These are phyloP conservation scores for Calycopis cecrops DNA, from an alignment of 1,140 invertebrate species.

Conservation along the genomic window DNA sequence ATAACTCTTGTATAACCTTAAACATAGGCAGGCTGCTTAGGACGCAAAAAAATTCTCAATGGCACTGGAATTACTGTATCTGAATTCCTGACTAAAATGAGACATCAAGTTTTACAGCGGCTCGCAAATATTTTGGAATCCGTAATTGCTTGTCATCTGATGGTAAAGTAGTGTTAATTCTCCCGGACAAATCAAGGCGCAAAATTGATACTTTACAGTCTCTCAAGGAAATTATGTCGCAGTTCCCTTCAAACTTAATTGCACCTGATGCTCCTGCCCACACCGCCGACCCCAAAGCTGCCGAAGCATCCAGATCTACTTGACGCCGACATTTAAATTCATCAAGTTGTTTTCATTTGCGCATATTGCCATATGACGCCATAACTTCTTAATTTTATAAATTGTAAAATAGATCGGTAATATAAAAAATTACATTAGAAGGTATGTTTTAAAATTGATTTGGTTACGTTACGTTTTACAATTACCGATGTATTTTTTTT, in stretches of 20 bases:
- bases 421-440: too few relatives aligned
- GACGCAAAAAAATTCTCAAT: not conserved
- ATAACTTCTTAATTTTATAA: too few relatives aligned
- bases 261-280: not conserved
- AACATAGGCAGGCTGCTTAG: not conserved
- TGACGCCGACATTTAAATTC: not conserved
- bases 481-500: too few relatives aligned
- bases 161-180: slow-evolving; percentile 5
- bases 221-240: not conserved
- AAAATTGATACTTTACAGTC: not conserved
- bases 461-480: too few relatives aligned
- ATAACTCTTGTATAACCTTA: too few relatives aligned
- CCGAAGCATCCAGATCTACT: not conserved
- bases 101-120: slow-evolving; percentile 4
- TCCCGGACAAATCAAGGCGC: slow-evolving; percentile 2
- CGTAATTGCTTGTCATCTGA: slow-evolving; percentile 13
- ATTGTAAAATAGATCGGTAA: too few relatives aligned
- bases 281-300: not conserved
- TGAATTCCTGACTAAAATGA: not conserved
- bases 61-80: not conserved
- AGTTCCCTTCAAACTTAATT: not conserved
- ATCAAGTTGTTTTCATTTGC: too few relatives aligned
- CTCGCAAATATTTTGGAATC: slow-evolving; percentile 14
- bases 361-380: too few relatives aligned
- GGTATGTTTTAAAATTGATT: not conserved